Evolutionary conservation across 2,888 invertebrate species (phyloP).

Genomic region (Hypselothyrea guttata): DNA sequence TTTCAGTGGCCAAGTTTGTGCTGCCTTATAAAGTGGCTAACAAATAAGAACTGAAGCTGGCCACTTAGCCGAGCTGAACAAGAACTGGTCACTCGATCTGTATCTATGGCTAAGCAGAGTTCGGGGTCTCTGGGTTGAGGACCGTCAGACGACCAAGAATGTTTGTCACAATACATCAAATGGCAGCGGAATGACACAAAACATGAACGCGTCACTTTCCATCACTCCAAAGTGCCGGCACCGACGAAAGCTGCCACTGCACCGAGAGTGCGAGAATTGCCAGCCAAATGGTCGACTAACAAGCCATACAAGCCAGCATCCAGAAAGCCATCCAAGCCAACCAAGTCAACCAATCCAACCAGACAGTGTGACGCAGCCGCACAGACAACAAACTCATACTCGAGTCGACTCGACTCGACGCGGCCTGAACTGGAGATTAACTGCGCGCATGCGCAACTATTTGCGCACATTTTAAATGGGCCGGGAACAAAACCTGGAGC

Average conservation of each 20-base stretch:
- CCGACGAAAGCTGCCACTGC: constrained; percentile 53
- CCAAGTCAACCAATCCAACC: constrained; percentile 54
- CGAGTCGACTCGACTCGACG: constrained; percentile 12
- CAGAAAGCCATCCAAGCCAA: constrained; percentile 46
- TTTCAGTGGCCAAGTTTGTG: constrained; percentile 44
- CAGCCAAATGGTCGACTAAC: constrained; percentile 59
- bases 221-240: constrained; percentile 80
- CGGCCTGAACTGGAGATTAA: constrained; percentile 61
- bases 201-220: constrained; percentile 82
- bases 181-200: constrained; percentile 79
- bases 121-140: background rate
- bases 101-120: constrained; percentile 10
- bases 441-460: constrained; percentile 76
- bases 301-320: constrained; percentile 38
- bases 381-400: constrained; percentile 2
- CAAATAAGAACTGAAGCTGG: constrained; percentile 12
- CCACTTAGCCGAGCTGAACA: constrained; percentile 39
- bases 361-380: constrained; percentile 75
- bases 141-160: constrained; percentile 55
- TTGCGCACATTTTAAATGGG: constrained; percentile 80
- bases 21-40: constrained; percentile 47
- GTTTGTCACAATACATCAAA: constrained; percentile 81
- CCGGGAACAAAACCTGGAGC: constrained; percentile 54
- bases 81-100: constrained; percentile 22
- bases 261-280: constrained; percentile 41